A percentile compares a stretch with the other conserved stretches of the same genome.
These are phyloP conservation scores for Mythimna albipuncta DNA, from an alignment of 2,888 invertebrate species.

Conservation along the genomic window DNA sequence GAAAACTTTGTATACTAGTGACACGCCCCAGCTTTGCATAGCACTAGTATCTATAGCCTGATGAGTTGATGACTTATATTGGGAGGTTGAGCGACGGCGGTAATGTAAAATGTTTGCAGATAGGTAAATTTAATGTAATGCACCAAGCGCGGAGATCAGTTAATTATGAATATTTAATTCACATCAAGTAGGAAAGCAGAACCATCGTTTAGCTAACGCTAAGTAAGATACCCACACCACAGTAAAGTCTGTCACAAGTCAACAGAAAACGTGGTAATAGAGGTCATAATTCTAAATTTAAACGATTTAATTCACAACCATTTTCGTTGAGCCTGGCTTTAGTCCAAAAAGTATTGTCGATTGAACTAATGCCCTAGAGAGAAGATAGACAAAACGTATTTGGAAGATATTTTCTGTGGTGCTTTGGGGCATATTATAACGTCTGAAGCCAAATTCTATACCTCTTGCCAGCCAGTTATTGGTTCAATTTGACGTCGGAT, in stretches of 20 bases:
- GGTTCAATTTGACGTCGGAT: not conserved
- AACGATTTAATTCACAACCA: slow-evolving; percentile 53
- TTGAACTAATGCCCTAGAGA: slow-evolving; percentile 53
- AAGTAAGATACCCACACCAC: not conserved
- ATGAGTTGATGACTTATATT: too few species aligned
- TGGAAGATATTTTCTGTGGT: slow-evolving; percentile 26
- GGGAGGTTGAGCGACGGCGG: too few species aligned
- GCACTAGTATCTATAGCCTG: too few species aligned
- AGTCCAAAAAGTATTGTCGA: slow-evolving; percentile 64
- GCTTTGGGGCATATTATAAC: slow-evolving; percentile 29
- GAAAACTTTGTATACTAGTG: too few species aligned
- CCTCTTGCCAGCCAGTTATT: not conserved
- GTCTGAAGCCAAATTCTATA: slow-evolving; percentile 1
- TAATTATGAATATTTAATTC: too few species aligned
- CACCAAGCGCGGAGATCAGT: too few species aligned
- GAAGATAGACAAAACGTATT: slow-evolving; percentile 44
- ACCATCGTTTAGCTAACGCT: too few species aligned
- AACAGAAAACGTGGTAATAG: slow-evolving; percentile 36
- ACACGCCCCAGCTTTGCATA: too few species aligned
- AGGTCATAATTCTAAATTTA: slow-evolving; percentile 48
- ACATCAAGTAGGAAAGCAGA: too few species aligned
- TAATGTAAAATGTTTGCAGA: too few species aligned
- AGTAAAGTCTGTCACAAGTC: slow-evolving; percentile 21
- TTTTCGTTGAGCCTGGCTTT: slow-evolving; percentile 54
- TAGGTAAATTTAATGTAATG: too few species aligned